Base-by-base conservation (phyloP, 2,797 vertebrate species). In the Paratrypauchen microcephalus region DNA sequence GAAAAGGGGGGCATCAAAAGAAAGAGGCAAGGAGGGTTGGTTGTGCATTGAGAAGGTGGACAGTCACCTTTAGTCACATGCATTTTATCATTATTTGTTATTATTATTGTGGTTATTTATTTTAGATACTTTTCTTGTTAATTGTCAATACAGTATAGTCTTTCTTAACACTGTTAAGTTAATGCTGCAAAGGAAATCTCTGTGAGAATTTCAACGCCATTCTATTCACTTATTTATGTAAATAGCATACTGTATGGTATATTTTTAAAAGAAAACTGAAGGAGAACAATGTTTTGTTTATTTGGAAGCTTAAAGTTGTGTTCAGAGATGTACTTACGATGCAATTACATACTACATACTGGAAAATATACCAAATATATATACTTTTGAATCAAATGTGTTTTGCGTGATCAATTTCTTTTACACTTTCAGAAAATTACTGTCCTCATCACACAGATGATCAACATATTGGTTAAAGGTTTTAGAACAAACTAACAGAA, bases 401-500 rank as follows among this genome's bases (percentile, higher is more conserved):
- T 18, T 54, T 15, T 13, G 26, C 60, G 24, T 64, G 50, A 59
- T 59, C 15, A 8, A n/a, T 52, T 52, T 58, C 24, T 13, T 58
- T 58, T 4, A 26, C 16, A 9, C 30, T 58, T 58, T 28, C 16
- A 30, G 56, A 28, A 58, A 58, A 58, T 26, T 2, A 57, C 24
- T 41, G 12, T 13, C 39, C 39, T 8, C 61, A 61, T 57, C 32
- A n/a, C 12, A 5, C 66, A 70, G 65, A 21, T 9, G 36, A 48
- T 56, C 41, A 36, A 69, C 13, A 45, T 45, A 57, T 71, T 61
- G 65, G 69, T 78, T 80, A 76, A 58, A 71, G 65, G 74, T 70
- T 70, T 65, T 7, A 11, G 73, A 74, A 77, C 77, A 71, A 85
- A 21, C 19, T 83, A 69, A 75, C 73, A 83, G 77, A 82, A 32